Percentiles rank a stretch among this genome's conserved stretches.
phyloP scores from a whole-genome alignment of 2,888 invertebrate species.

The Pterostichus niger region DNA sequence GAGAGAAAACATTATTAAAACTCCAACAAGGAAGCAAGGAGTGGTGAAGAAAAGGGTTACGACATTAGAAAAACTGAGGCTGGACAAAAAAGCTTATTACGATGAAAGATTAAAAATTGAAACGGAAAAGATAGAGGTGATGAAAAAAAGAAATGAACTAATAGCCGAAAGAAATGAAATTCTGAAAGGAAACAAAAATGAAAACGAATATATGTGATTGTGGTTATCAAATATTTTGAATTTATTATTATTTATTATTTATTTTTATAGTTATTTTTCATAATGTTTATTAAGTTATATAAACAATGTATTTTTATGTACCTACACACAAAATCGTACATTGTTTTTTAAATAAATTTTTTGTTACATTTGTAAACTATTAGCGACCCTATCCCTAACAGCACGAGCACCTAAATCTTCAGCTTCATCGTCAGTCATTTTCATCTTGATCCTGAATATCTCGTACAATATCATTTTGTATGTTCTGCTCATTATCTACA shows the following conservation, averaged over 20 bases:
- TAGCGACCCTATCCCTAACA: background rate
- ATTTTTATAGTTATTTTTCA: no score
- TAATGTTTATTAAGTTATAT: no score
- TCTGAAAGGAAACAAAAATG: no score
- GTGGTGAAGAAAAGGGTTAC: conserved; percentile 16
- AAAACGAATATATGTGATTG: no score
- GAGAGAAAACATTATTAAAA: conserved; percentile 3
- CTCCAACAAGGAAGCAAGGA: conserved; percentile 6
- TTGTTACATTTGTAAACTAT: conserved; percentile 14
- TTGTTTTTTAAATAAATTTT: background rate
- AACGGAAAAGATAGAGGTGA: background rate
- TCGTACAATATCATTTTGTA: no score
- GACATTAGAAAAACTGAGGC: conserved; percentile 12
- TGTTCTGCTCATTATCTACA: no score
- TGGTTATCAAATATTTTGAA: no score
- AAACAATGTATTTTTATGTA: no score
- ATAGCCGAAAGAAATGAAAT: no score
- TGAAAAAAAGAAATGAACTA: conserved; percentile 20
- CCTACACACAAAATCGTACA: no score
- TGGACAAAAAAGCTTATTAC: conserved; percentile 36
- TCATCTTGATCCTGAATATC: no score
- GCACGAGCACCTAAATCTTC: conserved; percentile 26
- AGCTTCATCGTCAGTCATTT: conserved; percentile 15
- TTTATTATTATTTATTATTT: no score
- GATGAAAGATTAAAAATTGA: conserved; percentile 28